Evolutionary conservation across 2,888 invertebrate species (phyloP).

Genomic region (Cosmorhoe ocellata): DNA sequence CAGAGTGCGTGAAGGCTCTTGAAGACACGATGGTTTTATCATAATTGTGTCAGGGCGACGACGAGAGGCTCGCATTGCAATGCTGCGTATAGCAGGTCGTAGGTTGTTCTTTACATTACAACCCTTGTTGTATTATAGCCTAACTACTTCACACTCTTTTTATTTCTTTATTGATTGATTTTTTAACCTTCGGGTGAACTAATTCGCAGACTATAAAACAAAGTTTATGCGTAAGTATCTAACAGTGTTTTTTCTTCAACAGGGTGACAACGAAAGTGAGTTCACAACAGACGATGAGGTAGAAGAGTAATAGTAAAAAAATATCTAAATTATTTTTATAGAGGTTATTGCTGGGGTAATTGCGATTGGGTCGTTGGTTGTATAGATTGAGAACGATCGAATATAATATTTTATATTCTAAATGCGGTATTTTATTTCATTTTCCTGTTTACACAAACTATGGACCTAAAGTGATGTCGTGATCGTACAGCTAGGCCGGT

Average conservation of each 20-base stretch:
- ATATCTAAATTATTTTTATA: constrained; percentile 78
- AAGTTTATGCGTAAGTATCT: too few relatives aligned
- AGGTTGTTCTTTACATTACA: too few relatives aligned
- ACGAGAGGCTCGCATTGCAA: too few relatives aligned
- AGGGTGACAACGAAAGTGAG: constrained; percentile 84
- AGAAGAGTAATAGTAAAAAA: constrained; percentile 77
- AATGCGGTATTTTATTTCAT: constrained; percentile 40
- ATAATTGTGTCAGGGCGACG: too few relatives aligned
- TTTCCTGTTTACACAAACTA: constrained; percentile 15
- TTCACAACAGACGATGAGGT: constrained; percentile 86
- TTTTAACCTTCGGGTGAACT: too few relatives aligned
- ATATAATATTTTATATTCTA: constrained; percentile 76
- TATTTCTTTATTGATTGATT: too few relatives aligned
- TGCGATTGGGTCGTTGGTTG: constrained; percentile 51
- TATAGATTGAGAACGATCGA: constrained; percentile 67
- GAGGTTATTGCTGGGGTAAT: constrained; percentile 72
- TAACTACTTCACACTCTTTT: too few relatives aligned
- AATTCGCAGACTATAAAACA: too few relatives aligned
- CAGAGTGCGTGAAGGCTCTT: too few relatives aligned
- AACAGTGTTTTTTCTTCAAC: constrained; percentile 35
- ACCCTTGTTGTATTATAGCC: too few relatives aligned
- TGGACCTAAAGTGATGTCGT: not conserved
- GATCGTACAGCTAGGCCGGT: constrained; percentile 3
- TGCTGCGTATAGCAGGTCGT: too few relatives aligned
- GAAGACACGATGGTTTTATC: too few relatives aligned